Evolutionary conservation across 2,888 invertebrate genomes (phyloP).

Genomic region (Acheta domesticus): DNA sequence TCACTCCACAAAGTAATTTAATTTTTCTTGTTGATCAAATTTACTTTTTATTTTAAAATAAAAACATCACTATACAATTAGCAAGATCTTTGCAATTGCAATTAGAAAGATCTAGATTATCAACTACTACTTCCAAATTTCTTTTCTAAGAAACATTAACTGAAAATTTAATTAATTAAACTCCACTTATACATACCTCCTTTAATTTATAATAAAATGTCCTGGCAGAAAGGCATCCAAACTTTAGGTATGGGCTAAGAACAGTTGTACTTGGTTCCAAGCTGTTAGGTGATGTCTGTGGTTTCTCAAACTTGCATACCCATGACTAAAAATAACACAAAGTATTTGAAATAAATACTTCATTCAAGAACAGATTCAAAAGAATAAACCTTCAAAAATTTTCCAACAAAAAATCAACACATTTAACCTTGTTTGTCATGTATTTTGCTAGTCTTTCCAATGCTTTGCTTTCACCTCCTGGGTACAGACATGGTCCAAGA

Average conservation of each 20-base stretch:
- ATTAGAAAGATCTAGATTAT: no score
- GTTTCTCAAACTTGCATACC: constrained; percentile 72
- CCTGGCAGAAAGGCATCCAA: constrained; percentile 64
- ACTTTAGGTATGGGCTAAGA: constrained; percentile 64
- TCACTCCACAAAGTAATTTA: no score
- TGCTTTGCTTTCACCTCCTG: constrained; percentile 63
- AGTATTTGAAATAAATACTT: not conserved
- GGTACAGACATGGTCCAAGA: constrained; percentile 55
- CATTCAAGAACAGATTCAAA: constrained; percentile 24
- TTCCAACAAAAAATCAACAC: not conserved
- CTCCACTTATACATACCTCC: constrained; percentile 42
- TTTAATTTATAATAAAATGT: constrained; percentile 58
- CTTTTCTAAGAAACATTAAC: not conserved
- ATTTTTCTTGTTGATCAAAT: no score
- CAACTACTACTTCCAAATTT: no score
- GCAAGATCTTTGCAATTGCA: no score
- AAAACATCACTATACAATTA: no score
- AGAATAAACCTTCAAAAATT: constrained; percentile 23
- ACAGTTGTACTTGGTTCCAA: constrained; percentile 66
- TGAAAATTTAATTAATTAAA: not conserved
- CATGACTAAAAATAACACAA: constrained; percentile 49
- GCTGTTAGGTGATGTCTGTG: constrained; percentile 69
- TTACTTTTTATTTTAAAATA: no score
- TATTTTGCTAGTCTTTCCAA: constrained; percentile 54
- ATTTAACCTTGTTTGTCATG: constrained; percentile 46